A percentile compares a stretch with the other conserved stretches of the same genome.
Evolutionary conservation across 2,797 vertebrate genomes (phyloP).

Genomic region (Pseudomugil tenellus): DNA sequence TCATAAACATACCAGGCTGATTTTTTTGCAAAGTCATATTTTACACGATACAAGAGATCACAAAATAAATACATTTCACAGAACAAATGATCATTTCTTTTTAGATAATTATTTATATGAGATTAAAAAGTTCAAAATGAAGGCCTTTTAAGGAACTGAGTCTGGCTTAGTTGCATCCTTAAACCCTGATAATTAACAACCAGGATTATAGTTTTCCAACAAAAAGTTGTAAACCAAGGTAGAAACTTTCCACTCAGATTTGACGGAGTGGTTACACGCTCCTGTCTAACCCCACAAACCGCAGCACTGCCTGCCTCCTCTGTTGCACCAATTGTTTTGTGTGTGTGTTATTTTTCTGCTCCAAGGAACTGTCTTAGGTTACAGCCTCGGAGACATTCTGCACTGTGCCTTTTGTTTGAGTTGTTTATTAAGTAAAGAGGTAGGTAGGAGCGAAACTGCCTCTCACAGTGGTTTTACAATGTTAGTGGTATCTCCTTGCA

Average conservation of each 20-base stretch:
- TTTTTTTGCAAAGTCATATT: not conserved
- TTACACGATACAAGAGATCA: not conserved
- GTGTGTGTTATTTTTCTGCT: slow-evolving; percentile 39
- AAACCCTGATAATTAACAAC: slow-evolving; percentile 40
- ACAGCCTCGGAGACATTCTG: slow-evolving; percentile 60
- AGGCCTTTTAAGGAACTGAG: too few relatives aligned
- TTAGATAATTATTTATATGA: too few relatives aligned
- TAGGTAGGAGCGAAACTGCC: slow-evolving; percentile 78
- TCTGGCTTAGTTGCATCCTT: slow-evolving; percentile 14
- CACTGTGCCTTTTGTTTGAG: slow-evolving; percentile 59
- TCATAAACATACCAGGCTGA: not conserved
- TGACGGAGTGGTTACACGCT: slow-evolving; percentile 33
- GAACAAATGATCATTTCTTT: not conserved
- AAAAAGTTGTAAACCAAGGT: slow-evolving; percentile 52
- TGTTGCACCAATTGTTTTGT: slow-evolving; percentile 7
- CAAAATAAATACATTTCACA: not conserved
- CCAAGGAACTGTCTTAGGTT: slow-evolving; percentile 59
- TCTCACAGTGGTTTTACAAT: slow-evolving; percentile 66
- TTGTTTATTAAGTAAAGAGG: slow-evolving; percentile 66
- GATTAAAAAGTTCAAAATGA: too few relatives aligned
- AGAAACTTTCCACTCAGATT: slow-evolving; percentile 52
- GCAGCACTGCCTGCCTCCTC: slow-evolving; percentile 30
- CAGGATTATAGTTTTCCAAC: slow-evolving; percentile 44
- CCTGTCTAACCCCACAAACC: slow-evolving; percentile 47
- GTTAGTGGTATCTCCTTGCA: slow-evolving; percentile 70